phyloP scores from a whole-genome alignment of 2,797 vertebrate species.

The Galaxias olidus region DNA sequence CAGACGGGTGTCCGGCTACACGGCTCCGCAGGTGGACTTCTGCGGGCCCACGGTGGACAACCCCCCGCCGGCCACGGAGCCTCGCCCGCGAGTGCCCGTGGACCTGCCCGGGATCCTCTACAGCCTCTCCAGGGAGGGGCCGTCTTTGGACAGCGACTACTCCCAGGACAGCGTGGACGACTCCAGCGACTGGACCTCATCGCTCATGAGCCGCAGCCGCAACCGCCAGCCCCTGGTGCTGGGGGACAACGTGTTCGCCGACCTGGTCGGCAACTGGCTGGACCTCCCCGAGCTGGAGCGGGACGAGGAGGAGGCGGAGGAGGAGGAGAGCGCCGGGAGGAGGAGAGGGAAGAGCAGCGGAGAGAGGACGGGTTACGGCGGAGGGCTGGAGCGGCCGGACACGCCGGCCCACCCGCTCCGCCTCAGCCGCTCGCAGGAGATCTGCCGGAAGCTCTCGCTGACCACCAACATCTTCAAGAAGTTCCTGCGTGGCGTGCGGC shows the following conservation, averaged over 20 bases:
- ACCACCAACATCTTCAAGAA: conserved; percentile 96
- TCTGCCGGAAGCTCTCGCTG: conserved; percentile 88
- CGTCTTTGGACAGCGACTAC: conserved; percentile 72
- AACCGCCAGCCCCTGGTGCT: conserved; percentile 92
- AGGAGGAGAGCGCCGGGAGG: conserved; percentile 66
- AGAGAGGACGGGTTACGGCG: conserved; percentile 12
- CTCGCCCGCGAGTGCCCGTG: conserved; percentile 37
- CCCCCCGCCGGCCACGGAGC: conserved; percentile 50
- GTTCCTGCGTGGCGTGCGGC: conserved; percentile 89
- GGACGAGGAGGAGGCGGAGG: conserved; percentile 49
- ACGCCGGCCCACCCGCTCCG: conserved; percentile 69
- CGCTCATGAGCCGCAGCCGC: conserved; percentile 89
- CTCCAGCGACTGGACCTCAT: conserved; percentile 90
- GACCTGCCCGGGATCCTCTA: conserved; percentile 74
- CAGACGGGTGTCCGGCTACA: conserved; percentile 70
- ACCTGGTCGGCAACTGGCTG: conserved; percentile 96
- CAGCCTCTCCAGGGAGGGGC: conserved; percentile 75
- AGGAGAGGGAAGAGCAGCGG: conserved; percentile 51
- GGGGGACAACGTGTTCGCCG: conserved; percentile 94
- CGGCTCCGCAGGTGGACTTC: conserved; percentile 72
- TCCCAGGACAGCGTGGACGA: conserved; percentile 78
- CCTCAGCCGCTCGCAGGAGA: conserved; percentile 82
- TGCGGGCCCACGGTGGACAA: conserved; percentile 67
- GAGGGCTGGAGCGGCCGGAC: conserved; percentile 66
- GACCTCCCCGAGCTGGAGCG: conserved; percentile 87